A percentile compares a stretch with the other conserved stretches of the same genome.
These are phyloP conservation scores for Nysson spinosus DNA, from an alignment of 2,888 invertebrate genomes.

Conservation along the genomic window DNA sequence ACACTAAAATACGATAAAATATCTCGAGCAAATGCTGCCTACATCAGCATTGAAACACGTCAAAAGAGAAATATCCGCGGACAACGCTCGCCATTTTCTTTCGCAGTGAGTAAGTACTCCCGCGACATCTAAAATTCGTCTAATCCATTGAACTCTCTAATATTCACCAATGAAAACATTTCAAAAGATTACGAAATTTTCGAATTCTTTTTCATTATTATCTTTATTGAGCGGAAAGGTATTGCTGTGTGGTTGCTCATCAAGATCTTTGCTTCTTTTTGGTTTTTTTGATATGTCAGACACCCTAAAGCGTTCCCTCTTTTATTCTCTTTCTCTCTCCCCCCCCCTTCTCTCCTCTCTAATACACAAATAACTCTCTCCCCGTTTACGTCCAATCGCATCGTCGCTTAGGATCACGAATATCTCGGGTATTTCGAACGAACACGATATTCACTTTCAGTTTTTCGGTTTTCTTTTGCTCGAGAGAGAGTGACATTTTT, in stretches of 20 bases:
- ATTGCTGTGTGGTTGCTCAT: constrained; percentile 68
- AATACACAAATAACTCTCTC: background rate
- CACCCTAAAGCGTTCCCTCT: constrained; percentile 43
- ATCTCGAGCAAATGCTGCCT: no score
- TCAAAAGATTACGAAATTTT: constrained; percentile 49
- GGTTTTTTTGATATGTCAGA: constrained; percentile 72
- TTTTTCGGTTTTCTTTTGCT: no score
- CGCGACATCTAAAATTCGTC: constrained; percentile 18
- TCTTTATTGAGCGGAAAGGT: constrained; percentile 72
- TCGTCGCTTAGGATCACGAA: background rate
- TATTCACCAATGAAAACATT: constrained; percentile 49
- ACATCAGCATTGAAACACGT: no score
- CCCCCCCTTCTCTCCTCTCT: constrained; percentile 21
- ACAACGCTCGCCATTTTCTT: background rate
- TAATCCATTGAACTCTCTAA: constrained; percentile 22
- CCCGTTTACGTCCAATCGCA: background rate
- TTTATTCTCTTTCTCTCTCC: constrained; percentile 11
- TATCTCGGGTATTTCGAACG: no score
- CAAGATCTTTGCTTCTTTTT: constrained; percentile 57
- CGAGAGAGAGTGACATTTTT: constrained; percentile 1
- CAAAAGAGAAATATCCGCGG: background rate
- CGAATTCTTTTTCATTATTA: constrained; percentile 55
- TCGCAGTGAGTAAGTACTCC: background rate
- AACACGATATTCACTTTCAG: no score
- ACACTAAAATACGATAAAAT: no score